Conservation (phyloP, 2,113 vertebrate genomes). For the Paraplagusia blochii region DNA sequence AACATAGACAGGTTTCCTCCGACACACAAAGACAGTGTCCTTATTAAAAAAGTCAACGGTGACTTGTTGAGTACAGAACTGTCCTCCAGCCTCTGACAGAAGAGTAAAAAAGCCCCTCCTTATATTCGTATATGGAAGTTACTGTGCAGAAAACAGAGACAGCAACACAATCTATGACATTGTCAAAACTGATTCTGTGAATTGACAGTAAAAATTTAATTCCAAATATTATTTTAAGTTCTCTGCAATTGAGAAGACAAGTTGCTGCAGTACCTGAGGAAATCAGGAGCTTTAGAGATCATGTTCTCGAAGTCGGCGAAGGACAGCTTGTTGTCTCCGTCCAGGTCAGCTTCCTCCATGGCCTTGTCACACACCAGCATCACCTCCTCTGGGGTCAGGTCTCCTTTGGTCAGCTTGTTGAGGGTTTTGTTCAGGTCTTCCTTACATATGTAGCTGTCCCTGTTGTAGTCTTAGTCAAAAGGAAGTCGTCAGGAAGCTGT, state of each 20-base stretch:
- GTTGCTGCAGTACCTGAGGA: conserved; percentile 82
- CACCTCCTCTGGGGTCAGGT: conserved; percentile 88
- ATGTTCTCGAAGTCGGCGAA: conserved; percentile 95
- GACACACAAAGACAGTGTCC: too few relatives aligned
- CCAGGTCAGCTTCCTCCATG: conserved; percentile 93
- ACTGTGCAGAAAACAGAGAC: conserved; percentile 65
- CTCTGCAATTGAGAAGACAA: too few relatives aligned
- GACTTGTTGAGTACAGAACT: too few relatives aligned
- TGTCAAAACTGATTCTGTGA: too few relatives aligned
- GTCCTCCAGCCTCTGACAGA: too few relatives aligned
- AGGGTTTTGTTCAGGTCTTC: conserved; percentile 86
- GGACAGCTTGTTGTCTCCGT: conserved; percentile 88
- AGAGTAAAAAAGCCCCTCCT: conserved; percentile 48
- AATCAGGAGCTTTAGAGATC: conserved; percentile 95
- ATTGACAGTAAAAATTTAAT: too few relatives aligned
- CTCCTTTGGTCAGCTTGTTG: conserved; percentile 89
- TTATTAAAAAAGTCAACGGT: neutral
- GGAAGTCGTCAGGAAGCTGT: neutral
- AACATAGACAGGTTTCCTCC: neutral
- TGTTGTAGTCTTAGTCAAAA: conserved; percentile 86
- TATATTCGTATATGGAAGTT: conserved; percentile 97
- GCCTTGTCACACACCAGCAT: conserved; percentile 90
- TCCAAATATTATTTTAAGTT: too few relatives aligned
- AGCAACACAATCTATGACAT: neutral
- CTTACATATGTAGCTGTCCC: conserved; percentile 95